Evolutionary conservation across 2,888 invertebrate genomes (phyloP), one percentile per base, ranked within the genome.

Genomic region (Cecidostiba fungosa): DNA sequence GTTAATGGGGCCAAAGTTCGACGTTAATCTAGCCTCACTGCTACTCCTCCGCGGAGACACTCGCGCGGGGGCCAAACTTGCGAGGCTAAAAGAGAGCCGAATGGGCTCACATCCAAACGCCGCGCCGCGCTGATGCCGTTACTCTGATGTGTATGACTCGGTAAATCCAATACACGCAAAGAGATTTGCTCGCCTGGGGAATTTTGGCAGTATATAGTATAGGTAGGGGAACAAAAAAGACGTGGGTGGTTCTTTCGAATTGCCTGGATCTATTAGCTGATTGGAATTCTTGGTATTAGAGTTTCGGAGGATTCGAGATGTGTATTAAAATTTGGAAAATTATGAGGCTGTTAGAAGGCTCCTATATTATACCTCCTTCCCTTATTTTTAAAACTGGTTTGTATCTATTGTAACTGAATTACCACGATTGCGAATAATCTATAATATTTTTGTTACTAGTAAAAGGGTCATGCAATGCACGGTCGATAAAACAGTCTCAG

Each of bases 1-100:
- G 87, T 88, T 88, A 86, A 87, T 85, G 85, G 88, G 85, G 84
- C 77, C 85, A 85, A 90, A 90, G 88, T 90, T 89, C 88, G 88
- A 88, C 89, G 88, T 88, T 89, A 89, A 90, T 88, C 88, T 88
- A 82, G 85, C 62, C 69, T 23, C 29, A 14, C 66, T 39, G 29
- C 73, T 62, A 16, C 26, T 23, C 8, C 36, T n/a, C 69, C n/a
- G 23, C 43, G 23, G 23, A 39, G n/a, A 23, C 59, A 39, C 66
- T 3, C 29, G 6, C 14, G 26, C 26, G 66, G n/a, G 1, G 23
- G 66, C 29, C 29, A 66, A 66, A 66, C 26, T 66, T 66, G 29
- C 29, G 14, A 26, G 66, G 10, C 62, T 10, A 66, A 66, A 16
- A 66, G 29, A 66, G 66, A 66, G 3, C 29, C 66, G 26, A 26